Base-by-base conservation (phyloP, 2,113 vertebrate genomes). In the Austrofundulus limnaeus region DNA sequence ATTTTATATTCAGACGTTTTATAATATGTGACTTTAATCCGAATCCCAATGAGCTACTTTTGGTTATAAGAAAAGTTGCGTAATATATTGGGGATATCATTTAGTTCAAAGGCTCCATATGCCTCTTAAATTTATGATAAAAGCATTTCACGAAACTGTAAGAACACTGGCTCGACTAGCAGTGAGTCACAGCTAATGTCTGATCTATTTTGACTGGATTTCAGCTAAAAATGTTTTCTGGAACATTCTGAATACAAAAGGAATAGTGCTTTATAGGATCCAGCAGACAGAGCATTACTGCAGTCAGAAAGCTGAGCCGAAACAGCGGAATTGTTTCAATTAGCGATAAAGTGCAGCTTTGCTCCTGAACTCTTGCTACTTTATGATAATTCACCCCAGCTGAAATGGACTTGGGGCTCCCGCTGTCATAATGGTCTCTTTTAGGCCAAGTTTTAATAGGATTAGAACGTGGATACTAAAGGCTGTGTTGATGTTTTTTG, bases 371-470 rank as follows among this genome's bases (percentile, higher is more conserved):
- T 81, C 81, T 58, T 81, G 75, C 71, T 72, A 61, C 74, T 80
- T 75, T 53, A 70, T 69, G 69, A 78, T 83, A 85, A 90, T 89
- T 83, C 74, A 72, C 68, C 72, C 87, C 66, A 47, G 72, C 68
- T 84, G 81, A 77, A 86, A 87, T 84, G 75, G 78, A 78, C 72
- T 76, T 57, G 61, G 66, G 72, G 72, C 78, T 82, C 70, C 77
- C 54, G 50, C 42, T 68, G 80, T 82, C 77, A 23, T 82, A 84
- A 87, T 83, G 72, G 76, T 77, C 65, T 88, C 66, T 66, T 87
- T 87, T 87, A 84, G 65, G 66, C 57, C 55, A 70, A 72, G 61
- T 86, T 85, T 85, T 82, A 89, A 91, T 81, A 81, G 81, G 84
- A 89, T 87, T 87, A 88, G 38, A 39, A 48, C 17, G 61, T 49